Percentiles rank a stretch among this genome's conserved stretches.
phyloP scores from a whole-genome alignment of 2,888 invertebrate genomes.

The Agonopterix alstromeriana region DNA sequence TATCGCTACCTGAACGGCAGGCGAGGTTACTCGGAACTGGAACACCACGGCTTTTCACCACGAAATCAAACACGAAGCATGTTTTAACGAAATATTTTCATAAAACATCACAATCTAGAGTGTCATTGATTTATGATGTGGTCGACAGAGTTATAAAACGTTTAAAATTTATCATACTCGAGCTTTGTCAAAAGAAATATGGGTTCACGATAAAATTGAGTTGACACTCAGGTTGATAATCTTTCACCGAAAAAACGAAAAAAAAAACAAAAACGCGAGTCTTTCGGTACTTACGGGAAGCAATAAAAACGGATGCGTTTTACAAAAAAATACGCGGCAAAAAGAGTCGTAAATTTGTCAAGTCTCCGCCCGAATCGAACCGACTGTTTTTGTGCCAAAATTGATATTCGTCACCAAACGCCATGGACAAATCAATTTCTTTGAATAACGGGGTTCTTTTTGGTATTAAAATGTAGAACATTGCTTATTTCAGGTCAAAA shows the following conservation, averaged over 20 bases:
- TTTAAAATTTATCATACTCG: not conserved
- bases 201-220: conserved; percentile 31
- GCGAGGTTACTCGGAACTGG: too few relatives aligned
- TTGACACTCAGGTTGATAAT: conserved; percentile 47
- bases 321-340: conserved; percentile 23
- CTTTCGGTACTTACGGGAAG: conserved; percentile 33
- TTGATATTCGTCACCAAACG: conserved; percentile 3
- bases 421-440: not conserved
- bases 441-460: not conserved
- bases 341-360: conserved; percentile 58
- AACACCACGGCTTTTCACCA: too few relatives aligned
- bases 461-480: too few relatives aligned
- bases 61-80: too few relatives aligned
- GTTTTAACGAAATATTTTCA: too few relatives aligned
- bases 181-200: conserved; percentile 6
- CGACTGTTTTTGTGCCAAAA: conserved; percentile 26
- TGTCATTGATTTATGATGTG: too few relatives aligned
- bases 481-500: too few relatives aligned
- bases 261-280: not conserved
- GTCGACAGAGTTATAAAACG: too few relatives aligned
- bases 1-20: too few relatives aligned
- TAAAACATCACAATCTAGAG: too few relatives aligned
- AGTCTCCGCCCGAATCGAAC: conserved; percentile 24
- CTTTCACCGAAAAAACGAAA: conserved; percentile 21
- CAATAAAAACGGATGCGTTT: conserved; percentile 24